Evolutionary conservation across 2,888 invertebrate genomes (phyloP).

Genomic region (Sthenelais limicola): DNA sequence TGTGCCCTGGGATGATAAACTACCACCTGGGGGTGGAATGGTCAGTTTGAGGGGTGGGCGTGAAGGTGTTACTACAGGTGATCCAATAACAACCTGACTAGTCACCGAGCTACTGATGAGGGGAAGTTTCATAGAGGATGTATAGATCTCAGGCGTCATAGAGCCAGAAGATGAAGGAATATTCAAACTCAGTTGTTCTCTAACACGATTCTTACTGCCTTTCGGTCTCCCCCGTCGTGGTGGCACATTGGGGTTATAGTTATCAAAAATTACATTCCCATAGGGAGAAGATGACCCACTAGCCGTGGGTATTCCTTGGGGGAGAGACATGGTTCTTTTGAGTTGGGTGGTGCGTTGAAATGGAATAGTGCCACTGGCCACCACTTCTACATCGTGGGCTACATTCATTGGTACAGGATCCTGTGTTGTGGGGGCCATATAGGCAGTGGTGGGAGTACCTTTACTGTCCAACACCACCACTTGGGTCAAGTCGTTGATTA

Average conservation of each 20-base stretch:
- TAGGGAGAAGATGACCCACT: constrained; percentile 9
- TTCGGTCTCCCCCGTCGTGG: constrained; percentile 64
- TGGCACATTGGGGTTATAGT: constrained; percentile 72
- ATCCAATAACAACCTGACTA: not conserved
- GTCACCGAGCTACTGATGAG: not conserved
- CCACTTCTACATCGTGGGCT: constrained; percentile 29
- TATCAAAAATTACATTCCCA: constrained; percentile 36
- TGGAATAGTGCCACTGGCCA: not conserved
- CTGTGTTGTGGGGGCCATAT: constrained; percentile 23
- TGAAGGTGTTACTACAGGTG: constrained; percentile 23
- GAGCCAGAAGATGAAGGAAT: constrained; percentile 6
- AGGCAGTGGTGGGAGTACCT: constrained; percentile 10
- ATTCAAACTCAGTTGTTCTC: constrained; percentile 33
- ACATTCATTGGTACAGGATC: constrained; percentile 14
- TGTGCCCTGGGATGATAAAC: too few relatives aligned
- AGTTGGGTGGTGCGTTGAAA: not conserved
- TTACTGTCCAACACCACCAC: constrained; percentile 22
- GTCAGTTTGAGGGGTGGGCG: constrained; percentile 4
- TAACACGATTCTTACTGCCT: constrained; percentile 59
- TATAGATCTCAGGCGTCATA: constrained; percentile 3
- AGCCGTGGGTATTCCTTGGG: constrained; percentile 11
- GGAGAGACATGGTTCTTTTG: constrained; percentile 26
- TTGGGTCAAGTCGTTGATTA: constrained; percentile 27
- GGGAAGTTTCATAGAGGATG: constrained; percentile 9
- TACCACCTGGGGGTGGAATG: too few relatives aligned